phyloP scores from a whole-genome alignment of 2,113 vertebrate genomes.

The Trichomycterus rosablanca region DNA sequence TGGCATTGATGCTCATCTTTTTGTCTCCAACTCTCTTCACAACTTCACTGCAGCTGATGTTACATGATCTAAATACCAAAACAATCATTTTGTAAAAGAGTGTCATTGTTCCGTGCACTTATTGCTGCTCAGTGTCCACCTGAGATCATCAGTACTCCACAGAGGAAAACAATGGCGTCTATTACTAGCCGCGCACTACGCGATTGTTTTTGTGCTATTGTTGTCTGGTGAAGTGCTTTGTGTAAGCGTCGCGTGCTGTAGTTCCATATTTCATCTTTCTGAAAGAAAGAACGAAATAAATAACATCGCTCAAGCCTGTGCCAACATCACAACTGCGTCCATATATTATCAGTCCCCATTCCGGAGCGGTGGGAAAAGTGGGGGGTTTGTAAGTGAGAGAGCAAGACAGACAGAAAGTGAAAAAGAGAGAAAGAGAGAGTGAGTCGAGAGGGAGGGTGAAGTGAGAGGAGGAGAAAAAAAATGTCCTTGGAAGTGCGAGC shows the following conservation, averaged over 20 bases:
- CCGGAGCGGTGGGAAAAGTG: constrained; percentile 51
- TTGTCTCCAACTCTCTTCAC: too few species aligned
- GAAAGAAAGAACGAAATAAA: background rate
- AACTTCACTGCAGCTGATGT: constrained; percentile 14
- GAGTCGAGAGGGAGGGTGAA: constrained; percentile 44
- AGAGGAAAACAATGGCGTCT: constrained; percentile 10
- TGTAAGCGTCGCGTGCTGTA: constrained; percentile 5
- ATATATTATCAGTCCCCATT: constrained; percentile 53
- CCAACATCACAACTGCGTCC: constrained; percentile 41
- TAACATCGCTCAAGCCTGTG: constrained; percentile 37
- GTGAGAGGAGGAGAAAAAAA: constrained; percentile 43
- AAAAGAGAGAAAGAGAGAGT: background rate
- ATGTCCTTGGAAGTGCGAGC: constrained; percentile 82
- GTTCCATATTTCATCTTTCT: constrained; percentile 35
- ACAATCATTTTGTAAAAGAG: constrained; percentile 18
- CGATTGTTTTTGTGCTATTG: constrained; percentile 31
- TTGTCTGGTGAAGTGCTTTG: constrained; percentile 21
- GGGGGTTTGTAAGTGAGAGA: constrained; percentile 14
- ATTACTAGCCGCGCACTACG: background rate
- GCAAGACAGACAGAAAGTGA: background rate
- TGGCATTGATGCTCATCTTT: too few species aligned
- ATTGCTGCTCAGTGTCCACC: constrained; percentile 18
- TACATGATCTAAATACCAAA: constrained; percentile 26
- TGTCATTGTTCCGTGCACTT: constrained; percentile 3
- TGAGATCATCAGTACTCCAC: constrained; percentile 3